Evolutionary conservation across 1,140 invertebrate genomes (phyloP).

Genomic region (Drosophila nasuta): DNA sequence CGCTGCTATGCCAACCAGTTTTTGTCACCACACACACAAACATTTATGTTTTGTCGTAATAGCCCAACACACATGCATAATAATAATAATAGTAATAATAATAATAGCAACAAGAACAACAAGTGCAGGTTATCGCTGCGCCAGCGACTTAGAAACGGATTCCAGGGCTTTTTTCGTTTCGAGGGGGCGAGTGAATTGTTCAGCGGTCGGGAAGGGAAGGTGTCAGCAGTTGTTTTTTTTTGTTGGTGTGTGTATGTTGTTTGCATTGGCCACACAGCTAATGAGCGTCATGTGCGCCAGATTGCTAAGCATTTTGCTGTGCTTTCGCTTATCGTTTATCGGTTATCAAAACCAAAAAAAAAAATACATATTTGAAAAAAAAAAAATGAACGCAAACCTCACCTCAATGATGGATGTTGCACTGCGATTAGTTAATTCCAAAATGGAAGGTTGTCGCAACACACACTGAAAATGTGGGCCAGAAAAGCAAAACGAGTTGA

Average conservation of each 20-base stretch:
- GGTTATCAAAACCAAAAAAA: slow-evolving; percentile 26
- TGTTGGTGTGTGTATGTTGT: neutral
- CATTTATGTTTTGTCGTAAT: slow-evolving; percentile 7
- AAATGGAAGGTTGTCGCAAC: slow-evolving; percentile 11
- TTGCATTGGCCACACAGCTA: slow-evolving; percentile 18
- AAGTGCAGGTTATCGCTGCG: slow-evolving; percentile 46
- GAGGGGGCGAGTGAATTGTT: neutral
- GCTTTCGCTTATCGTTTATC: slow-evolving; percentile 34
- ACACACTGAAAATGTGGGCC: slow-evolving; percentile 9
- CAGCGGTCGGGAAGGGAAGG: no score
- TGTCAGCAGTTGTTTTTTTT: neutral
- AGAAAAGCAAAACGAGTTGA: slow-evolving; percentile 3
- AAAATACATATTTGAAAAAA: no score
- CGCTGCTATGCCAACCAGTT: slow-evolving; percentile 28
- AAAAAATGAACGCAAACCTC: neutral
- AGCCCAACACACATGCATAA: slow-evolving; percentile 26
- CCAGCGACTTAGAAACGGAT: slow-evolving; percentile 11
- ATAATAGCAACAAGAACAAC: slow-evolving; percentile 29
- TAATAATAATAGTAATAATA: slow-evolving; percentile 48
- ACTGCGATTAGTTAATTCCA: slow-evolving; percentile 31
- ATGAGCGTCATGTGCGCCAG: slow-evolving; percentile 40
- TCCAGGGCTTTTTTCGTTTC: no score
- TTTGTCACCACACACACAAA: slow-evolving; percentile 10
- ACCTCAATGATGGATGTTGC: slow-evolving; percentile 40
- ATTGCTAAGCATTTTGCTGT: slow-evolving; percentile 26